Base-by-base conservation (phyloP, 2,113 vertebrate genomes). In the Festucalex cinctus region DNA sequence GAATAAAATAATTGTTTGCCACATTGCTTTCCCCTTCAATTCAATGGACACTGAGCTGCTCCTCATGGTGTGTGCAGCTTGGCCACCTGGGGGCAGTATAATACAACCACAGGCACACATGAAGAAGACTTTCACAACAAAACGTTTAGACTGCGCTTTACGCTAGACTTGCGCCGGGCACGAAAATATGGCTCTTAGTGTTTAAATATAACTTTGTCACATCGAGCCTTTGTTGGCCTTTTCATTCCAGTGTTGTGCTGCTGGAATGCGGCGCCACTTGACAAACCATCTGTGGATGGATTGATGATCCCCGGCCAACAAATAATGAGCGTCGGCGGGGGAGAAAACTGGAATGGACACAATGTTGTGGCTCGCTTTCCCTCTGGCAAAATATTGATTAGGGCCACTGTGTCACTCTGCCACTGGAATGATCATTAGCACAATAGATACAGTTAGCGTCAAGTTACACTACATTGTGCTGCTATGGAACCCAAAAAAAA, bases 311-410 rank as follows among this genome's bases (percentile, higher is more conserved):
- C 64, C 54, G 46, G 63, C 62, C 57, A 53, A 49, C 39, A 76
- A 70, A 75, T 71, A 76, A 73, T 66, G 60, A 71, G 28, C n/a
- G 64, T 57, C 78, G 56, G 58, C 54, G 53, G 70, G 35, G 26
- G 68, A 66, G 64, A 78, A 71, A 78, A 41, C 67, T 56, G 28
- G 80, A 82, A 74, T 73, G 63, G 79, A 67, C 70, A 68, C 65
- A 73, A 63, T 69, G 80, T 77, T 72, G 58, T 48, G 26, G 63
- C 41, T 79, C 28, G 54, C 54, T 66, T 60, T 72, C 79, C 73
- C 66, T 79, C 67, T 35, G 66, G 76, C 66, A 77, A 83, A 82
- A 73, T 79, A 85, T 81, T 71, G 83, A 88, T 85, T 68, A 48
- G 22, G 70, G 59, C 39, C 63, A 54, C 64, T 32, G 46, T 46